Evolutionary conservation across 2,888 invertebrate species (phyloP).

Genomic region (Drosophila histrio): DNA sequence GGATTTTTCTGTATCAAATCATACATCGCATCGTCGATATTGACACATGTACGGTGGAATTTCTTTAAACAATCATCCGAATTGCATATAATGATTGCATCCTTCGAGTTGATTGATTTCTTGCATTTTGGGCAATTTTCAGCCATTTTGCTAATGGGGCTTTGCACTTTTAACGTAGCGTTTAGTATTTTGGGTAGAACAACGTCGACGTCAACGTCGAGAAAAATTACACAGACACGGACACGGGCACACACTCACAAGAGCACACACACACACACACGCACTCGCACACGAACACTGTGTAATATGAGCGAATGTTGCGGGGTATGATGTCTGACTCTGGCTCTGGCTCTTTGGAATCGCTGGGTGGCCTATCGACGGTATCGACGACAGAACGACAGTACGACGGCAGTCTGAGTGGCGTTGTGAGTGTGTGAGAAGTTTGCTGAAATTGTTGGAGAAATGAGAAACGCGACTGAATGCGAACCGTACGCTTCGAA

Average conservation of each 20-base stretch:
- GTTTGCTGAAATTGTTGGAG: slow-evolving; percentile 65
- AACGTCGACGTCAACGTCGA: slow-evolving; percentile 45
- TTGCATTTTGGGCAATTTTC: slow-evolving; percentile 82
- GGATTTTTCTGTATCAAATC: slow-evolving; percentile 82
- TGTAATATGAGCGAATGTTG: slow-evolving; percentile 28
- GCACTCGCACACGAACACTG: slow-evolving; percentile 12
- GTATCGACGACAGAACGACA: background rate
- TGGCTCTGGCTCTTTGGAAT: slow-evolving; percentile 20
- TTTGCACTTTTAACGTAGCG: slow-evolving; percentile 26
- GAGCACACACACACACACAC: slow-evolving; percentile 8
- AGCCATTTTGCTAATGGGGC: slow-evolving; percentile 70
- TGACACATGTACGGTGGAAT: slow-evolving; percentile 80
- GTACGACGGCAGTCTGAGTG: background rate
- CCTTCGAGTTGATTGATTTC: slow-evolving; percentile 80
- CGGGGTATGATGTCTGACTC: slow-evolving; percentile 24
- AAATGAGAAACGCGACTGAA: slow-evolving; percentile 62
- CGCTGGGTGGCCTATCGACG: slow-evolving; percentile 26
- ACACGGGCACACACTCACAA: slow-evolving; percentile 10
- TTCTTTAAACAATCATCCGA: slow-evolving; percentile 79
- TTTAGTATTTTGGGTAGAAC: slow-evolving; percentile 17
- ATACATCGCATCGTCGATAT: slow-evolving; percentile 79
- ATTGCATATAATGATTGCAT: slow-evolving; percentile 77
- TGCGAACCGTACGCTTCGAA: slow-evolving; percentile 80
- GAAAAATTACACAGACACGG: slow-evolving; percentile 31
- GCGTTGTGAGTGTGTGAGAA: slow-evolving; percentile 67